phyloP scores from a whole-genome alignment of 1,140 invertebrate species.

The Drosophila ironensis region DNA sequence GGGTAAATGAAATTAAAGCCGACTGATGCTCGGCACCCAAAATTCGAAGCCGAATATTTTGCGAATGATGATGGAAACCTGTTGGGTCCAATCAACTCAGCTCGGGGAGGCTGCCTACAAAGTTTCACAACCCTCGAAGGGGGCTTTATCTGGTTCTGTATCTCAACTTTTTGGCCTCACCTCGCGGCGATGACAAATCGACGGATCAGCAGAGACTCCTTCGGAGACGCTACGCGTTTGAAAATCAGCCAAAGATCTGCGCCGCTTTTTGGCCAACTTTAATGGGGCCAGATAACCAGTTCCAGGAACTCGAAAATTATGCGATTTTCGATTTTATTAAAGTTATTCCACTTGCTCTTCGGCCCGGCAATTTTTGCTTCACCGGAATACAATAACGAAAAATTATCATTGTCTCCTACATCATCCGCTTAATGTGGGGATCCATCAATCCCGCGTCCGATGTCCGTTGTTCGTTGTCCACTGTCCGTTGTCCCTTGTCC shows the following conservation, averaged over 20 bases:
- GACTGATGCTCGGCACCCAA: conserved; percentile 21
- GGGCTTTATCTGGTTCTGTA: neutral
- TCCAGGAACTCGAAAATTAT: conserved; percentile 66
- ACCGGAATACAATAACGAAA: conserved; percentile 68
- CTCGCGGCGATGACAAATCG: conserved; percentile 59
- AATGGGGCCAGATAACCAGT: conserved; percentile 48
- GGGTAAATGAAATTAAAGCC: conserved; percentile 63
- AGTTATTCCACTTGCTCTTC: conserved; percentile 40
- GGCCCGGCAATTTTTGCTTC: conserved; percentile 33
- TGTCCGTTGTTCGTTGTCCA: conserved; percentile 11
- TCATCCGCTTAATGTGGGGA: conserved; percentile 73
- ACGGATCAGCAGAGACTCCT: conserved; percentile 33
- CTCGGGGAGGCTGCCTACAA: too few species aligned
- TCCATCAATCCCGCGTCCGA: conserved; percentile 74
- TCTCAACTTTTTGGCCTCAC: neutral
- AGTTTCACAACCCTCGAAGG: neutral
- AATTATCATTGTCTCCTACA: conserved; percentile 78
- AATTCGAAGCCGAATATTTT: conserved; percentile 21
- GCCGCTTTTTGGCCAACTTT: conserved; percentile 46
- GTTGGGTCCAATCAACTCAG: conserved; percentile 27
- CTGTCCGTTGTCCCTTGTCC: conserved; percentile 21
- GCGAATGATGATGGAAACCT: conserved; percentile 40
- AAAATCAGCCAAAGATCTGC: conserved; percentile 12
- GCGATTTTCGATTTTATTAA: conserved; percentile 64
- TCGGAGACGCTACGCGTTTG: conserved; percentile 44